Conservation (phyloP, 30 jellyfish, hydroid and myxozoan genomes). For the Cassiopea andromeda region DNA sequence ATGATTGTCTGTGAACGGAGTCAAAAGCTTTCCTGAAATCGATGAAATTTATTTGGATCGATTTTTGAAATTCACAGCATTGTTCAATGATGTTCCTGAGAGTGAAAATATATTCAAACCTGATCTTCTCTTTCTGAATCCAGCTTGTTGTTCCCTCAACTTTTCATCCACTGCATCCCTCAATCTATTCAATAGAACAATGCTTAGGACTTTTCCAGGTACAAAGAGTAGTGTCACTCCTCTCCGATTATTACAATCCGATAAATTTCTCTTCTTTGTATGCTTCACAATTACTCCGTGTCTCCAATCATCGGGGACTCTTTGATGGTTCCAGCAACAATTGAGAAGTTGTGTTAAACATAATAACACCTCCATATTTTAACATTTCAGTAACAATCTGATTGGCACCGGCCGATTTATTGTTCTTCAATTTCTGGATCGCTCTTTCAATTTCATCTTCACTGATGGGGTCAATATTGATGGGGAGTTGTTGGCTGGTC, state of each 20-base stretch:
- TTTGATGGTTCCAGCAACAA: background rate
- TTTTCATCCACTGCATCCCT: background rate
- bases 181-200: background rate
- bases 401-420: slow-evolving; percentile 1
- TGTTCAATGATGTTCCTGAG: slow-evolving; percentile 21
- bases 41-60: background rate
- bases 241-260: slow-evolving; percentile 4
- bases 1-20: background rate
- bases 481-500: background rate
- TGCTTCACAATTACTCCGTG: background rate
- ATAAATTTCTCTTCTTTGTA: background rate
- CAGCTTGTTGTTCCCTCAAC: slow-evolving; percentile 15
- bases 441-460: slow-evolving; percentile 8
- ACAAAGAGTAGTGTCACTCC: background rate
- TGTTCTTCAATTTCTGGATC: slow-evolving; percentile 1
- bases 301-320: slow-evolving; percentile 10
- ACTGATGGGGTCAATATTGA: background rate
- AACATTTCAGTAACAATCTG: background rate
- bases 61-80: background rate
- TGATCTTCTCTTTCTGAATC: slow-evolving; percentile 12
- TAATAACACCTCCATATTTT: slow-evolving; percentile 9
- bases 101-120: background rate
- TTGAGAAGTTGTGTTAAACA: slow-evolving; percentile 3
- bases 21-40: slow-evolving; percentile 15
- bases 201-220: slow-evolving; percentile 3